These are phyloP conservation scores for Montipora foliosa DNA, from an alignment of 64 coral and sea anemone genomes.

Conservation along the genomic window DNA sequence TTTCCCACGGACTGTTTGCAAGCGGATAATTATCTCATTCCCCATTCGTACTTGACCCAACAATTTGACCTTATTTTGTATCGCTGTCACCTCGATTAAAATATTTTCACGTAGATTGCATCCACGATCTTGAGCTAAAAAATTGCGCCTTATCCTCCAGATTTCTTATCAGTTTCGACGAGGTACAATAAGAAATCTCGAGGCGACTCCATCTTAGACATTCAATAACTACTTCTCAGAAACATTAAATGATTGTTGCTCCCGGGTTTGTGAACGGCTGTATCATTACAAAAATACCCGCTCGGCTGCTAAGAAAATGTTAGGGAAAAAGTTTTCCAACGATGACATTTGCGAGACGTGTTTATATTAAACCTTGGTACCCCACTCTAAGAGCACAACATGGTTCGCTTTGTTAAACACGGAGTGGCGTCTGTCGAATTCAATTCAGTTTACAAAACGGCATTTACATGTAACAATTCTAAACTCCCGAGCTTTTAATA, in stretches of 20 bases:
- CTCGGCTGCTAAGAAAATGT: too few relatives aligned
- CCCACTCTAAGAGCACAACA: not conserved
- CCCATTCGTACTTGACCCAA: slow-evolving; percentile 18
- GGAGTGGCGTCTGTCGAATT: not conserved
- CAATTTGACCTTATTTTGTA: slow-evolving; percentile 52
- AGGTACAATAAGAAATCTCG: not conserved
- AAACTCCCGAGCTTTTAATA: slow-evolving; percentile 45
- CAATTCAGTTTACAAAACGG: slow-evolving; percentile 28
- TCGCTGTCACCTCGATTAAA: not conserved
- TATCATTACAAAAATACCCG: too few relatives aligned
- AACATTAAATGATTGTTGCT: too few relatives aligned
- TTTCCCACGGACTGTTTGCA: slow-evolving; percentile 39
- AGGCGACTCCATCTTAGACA: too few relatives aligned
- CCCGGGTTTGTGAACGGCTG: too few relatives aligned
- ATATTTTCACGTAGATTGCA: not conserved
- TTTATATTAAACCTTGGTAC: too few relatives aligned
- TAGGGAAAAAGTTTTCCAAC: too few relatives aligned
- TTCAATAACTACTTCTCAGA: too few relatives aligned
- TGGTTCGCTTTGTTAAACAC: not conserved
- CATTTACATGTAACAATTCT: slow-evolving; percentile 3
- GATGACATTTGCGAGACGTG: too few relatives aligned
- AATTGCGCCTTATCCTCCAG: not conserved
- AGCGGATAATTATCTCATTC: slow-evolving; percentile 4
- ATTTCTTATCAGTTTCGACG: not conserved
- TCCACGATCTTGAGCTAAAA: too few relatives aligned